Percentiles rank a stretch among this genome's conserved stretches.
Conservation (phyloP, 2,888 invertebrate species). For the Zeuzera pyrina region DNA sequence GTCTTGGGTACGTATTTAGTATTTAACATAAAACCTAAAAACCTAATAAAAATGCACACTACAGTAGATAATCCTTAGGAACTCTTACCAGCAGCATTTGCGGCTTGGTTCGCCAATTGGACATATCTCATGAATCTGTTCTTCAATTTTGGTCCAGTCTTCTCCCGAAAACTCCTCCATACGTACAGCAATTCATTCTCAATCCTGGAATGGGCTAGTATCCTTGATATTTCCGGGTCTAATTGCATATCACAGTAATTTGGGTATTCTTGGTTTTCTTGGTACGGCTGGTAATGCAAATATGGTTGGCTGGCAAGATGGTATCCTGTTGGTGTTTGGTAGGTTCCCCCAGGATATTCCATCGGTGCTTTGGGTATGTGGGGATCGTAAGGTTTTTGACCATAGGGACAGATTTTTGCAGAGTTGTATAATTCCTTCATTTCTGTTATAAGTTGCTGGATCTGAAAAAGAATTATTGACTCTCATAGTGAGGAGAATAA, state of each 20-base stretch:
- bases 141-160: slow-evolving; percentile 82
- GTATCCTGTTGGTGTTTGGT: slow-evolving; percentile 24
- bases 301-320: slow-evolving; percentile 39
- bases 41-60: too few relatives aligned
- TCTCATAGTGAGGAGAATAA: neutral
- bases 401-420: slow-evolving; percentile 81
- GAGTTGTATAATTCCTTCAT: slow-evolving; percentile 86
- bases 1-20: too few relatives aligned
- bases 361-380: slow-evolving; percentile 34
- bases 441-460: slow-evolving; percentile 79
- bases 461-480: slow-evolving; percentile 65
- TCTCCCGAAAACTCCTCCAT: slow-evolving; percentile 88
- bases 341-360: slow-evolving; percentile 18
- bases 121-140: slow-evolving; percentile 85
- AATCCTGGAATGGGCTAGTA: slow-evolving; percentile 81
- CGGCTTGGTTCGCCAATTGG: slow-evolving; percentile 84
- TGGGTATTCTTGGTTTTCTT: slow-evolving; percentile 27
- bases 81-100: slow-evolving; percentile 77
- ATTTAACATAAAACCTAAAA: too few relatives aligned
- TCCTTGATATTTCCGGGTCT: slow-evolving; percentile 74
- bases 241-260: slow-evolving; percentile 74
- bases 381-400: slow-evolving; percentile 60
- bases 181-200: slow-evolving; percentile 82
- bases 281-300: slow-evolving; percentile 45
- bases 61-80: too few relatives aligned